Base-by-base conservation (phyloP, 2,888 invertebrate genomes). In the Drosophila ustulata region DNA sequence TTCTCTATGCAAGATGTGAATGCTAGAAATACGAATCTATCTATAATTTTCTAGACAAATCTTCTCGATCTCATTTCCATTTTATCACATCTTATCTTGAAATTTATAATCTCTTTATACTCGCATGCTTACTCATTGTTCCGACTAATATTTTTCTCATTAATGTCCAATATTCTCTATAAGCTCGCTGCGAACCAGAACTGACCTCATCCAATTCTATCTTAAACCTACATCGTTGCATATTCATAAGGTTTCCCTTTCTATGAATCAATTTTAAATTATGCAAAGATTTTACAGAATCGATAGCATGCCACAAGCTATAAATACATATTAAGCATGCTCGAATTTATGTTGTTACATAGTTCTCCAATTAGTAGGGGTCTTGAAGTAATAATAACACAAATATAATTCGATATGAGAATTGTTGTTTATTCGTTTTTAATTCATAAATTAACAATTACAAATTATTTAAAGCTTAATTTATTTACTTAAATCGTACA, bases 391-490 rank as follows among this genome's bases (percentile, higher is more conserved):
- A 43, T 6, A 32, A 26, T 13, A 0, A n/a, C 7, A 30, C 1
- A 2, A 4, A 37, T 30, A 43, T 30, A 34, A 30, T 65, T 63
- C 62, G 4, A 65, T 37, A 62, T 71, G 53, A 56, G 34, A 45
- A 64, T 58, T 52, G 46, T 64, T 64, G 51, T 75, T 75, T 75
- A 46, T 69, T 75, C 4, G 67, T 65, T n/a, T 59, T 46, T 51
- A 52, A 23, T 50, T 57, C 64, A 78, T 88, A 85, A 71, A 69
- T 74, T 80, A 84, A 84, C 88, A 80, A 78, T 83, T 88, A 80
- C 69, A 71, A 83, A 88, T 75, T 85, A 88, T 86, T 88, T 85
- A 85, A 85, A 88, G 84, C 84, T 86, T 88, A 88, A 66, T 67
- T 51, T 80, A 80, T 23, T 69, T 72, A 72, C 58, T 56, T 69